A percentile compares a stretch with the other conserved stretches of the same genome.
These are phyloP conservation scores for Diaperis boleti DNA, from an alignment of 2,888 invertebrate species.

Conservation along the genomic window DNA sequence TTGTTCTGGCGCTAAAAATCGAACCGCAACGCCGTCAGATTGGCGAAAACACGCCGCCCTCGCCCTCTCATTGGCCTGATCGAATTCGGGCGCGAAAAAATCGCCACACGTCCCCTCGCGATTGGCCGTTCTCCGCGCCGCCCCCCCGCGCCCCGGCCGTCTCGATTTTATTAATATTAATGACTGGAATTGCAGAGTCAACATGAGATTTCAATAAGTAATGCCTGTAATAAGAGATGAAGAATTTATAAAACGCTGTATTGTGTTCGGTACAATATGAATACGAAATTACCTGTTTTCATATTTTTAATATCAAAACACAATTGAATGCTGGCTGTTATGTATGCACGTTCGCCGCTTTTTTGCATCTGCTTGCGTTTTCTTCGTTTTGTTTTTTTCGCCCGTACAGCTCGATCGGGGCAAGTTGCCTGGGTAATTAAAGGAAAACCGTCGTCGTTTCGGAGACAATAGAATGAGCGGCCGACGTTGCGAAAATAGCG, in stretches of 20 bases:
- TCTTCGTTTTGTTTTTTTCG: not conserved
- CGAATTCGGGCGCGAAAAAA: no score
- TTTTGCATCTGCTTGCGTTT: slow-evolving; percentile 38
- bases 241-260: slow-evolving; percentile 59
- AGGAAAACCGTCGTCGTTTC: not conserved
- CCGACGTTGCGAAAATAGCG: slow-evolving; percentile 28
- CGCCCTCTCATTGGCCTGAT: not conserved
- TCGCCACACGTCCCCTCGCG: not conserved
- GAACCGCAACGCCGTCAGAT: no score
- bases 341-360: slow-evolving; percentile 56
- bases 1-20: no score
- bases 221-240: slow-evolving; percentile 54
- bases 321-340: slow-evolving; percentile 62
- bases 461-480: slow-evolving; percentile 14
- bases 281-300: slow-evolving; percentile 64
- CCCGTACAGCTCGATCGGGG: not conserved
- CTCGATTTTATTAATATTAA: slow-evolving; percentile 44
- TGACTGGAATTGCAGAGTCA: slow-evolving; percentile 44
- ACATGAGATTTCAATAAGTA: slow-evolving; percentile 56
- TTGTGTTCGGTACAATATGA: slow-evolving; percentile 63
- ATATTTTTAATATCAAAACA: slow-evolving; percentile 62
- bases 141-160: no score
- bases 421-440: not conserved
- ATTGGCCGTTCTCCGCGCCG: slow-evolving; percentile 3
- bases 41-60: no score